phyloP scores from a whole-genome alignment of 2,113 vertebrate species.

The Rhadina sibilatrix region DNA sequence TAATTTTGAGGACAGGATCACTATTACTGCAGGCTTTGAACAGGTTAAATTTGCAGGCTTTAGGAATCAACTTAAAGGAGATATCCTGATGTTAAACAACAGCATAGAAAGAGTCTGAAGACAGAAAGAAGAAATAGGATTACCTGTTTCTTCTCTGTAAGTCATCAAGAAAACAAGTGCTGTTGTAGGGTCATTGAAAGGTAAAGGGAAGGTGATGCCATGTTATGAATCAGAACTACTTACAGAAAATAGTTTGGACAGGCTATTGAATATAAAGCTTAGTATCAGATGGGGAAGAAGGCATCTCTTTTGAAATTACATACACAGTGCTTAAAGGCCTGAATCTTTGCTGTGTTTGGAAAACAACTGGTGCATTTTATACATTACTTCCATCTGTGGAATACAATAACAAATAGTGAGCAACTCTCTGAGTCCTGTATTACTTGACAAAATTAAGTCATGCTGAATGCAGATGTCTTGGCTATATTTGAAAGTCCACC shows the following conservation, averaged over 20 bases:
- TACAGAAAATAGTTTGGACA: background rate
- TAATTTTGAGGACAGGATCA: background rate
- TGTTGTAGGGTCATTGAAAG: background rate
- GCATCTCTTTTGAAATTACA: background rate
- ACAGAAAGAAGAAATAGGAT: background rate
- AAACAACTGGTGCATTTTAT: background rate
- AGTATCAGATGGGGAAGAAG: background rate
- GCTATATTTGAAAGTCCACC: background rate
- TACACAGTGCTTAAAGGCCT: background rate
- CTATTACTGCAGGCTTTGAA: background rate
- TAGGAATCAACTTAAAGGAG: background rate
- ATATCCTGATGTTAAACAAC: background rate
- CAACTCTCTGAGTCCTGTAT: background rate
- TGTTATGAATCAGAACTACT: background rate
- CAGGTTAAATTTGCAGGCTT: background rate
- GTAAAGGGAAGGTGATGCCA: background rate
- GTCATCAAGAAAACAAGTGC: background rate
- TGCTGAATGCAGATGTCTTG: slow-evolving; percentile 25
- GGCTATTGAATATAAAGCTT: background rate
- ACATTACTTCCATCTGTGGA: slow-evolving; percentile 32
- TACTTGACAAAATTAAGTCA: background rate
- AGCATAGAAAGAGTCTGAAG: background rate
- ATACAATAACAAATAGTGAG: background rate
- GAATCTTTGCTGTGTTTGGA: slow-evolving; percentile 14
- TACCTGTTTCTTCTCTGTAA: background rate